Base-by-base conservation (phyloP, 2,888 invertebrate species). In the Imbricaverruca yamaguchii region DNA sequence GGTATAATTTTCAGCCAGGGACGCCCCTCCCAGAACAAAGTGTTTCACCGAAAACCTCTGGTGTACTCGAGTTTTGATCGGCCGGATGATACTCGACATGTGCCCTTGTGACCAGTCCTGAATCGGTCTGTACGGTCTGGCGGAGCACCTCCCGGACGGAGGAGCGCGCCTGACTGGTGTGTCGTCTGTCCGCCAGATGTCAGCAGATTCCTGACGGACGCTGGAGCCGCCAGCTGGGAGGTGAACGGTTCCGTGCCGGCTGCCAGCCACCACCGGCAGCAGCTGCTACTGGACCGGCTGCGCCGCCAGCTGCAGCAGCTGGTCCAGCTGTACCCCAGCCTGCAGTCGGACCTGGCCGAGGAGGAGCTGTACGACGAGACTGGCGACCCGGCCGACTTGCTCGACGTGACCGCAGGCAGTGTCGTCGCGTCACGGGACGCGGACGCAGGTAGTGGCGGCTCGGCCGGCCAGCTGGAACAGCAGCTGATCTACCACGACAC, bases 221-320 rank as follows among this genome's bases (percentile, higher is more conserved):
- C 15, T 15, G 25, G 13, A 7, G 39, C 12, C 4, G 7, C 13
- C 69, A 6, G 65, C 69, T 8, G 69, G 39, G 69, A 6, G 25
- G 39, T 15, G n/a, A 39, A 23, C 74, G 11, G 53, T 9, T 7
- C 21, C 18, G 3, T 9, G 53, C 10, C 53, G 74, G 59, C 59
- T 7, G 7, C 59, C 59, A 59, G 12, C 59, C 15, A 13, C 59
- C 59, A 15, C 59, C 59, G 59, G 59, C 59, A 59, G 9, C 74
- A 18, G 53, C 55, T 53, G 11, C 74, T 55, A 55, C 74, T 74
- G 53, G 39, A 67, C 23, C 67, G n/a, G 23, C 69, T 69, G 69
- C 69, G 69, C 69, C 13, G 8, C 7, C 69, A 74, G 74, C 53
- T 74, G 74, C 55, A 55, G 53, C 74, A 55, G 74, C 74, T 74